Evolutionary conservation across 2,113 vertebrate genomes (phyloP).

Genomic region (Urocolius indicus): DNA sequence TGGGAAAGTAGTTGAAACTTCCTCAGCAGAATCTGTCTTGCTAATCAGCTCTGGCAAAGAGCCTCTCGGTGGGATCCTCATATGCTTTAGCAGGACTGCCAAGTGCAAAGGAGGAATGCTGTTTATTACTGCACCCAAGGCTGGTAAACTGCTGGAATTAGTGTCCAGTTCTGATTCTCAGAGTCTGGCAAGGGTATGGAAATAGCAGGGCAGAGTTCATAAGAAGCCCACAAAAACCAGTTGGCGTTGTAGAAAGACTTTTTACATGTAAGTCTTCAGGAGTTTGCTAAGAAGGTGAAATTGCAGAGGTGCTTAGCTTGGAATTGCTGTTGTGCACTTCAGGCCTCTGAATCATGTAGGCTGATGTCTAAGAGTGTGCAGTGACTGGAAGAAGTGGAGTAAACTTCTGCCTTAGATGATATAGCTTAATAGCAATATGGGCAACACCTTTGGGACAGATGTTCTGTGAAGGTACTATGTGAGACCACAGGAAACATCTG

Average conservation of each 20-base stretch:
- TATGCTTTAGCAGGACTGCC: not conserved
- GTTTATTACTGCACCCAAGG: not conserved
- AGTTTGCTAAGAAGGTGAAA: not conserved
- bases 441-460: not conserved
- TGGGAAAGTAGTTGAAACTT: slow-evolving; percentile 27
- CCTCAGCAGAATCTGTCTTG: slow-evolving; percentile 27
- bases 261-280: not conserved
- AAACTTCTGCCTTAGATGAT: not conserved
- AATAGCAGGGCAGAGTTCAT: not conserved
- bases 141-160: not conserved
- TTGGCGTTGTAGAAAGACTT: not conserved
- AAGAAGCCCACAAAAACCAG: not conserved
- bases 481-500: not conserved
- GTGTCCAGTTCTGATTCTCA: not conserved
- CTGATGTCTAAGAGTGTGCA: not conserved
- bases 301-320: not conserved
- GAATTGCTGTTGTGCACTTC: not conserved
- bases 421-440: not conserved
- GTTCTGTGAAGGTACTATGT: not conserved
- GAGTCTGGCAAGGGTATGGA: not conserved
- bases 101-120: slow-evolving; percentile 11
- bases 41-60: slow-evolving; percentile 32
- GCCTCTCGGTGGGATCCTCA: not conserved
- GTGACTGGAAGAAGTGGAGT: not conserved
- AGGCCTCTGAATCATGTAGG: not conserved